Evolutionary conservation across 2,113 vertebrate genomes (phyloP), one percentile per base, ranked within the genome.

Genomic region (Marmota monax): DNA sequence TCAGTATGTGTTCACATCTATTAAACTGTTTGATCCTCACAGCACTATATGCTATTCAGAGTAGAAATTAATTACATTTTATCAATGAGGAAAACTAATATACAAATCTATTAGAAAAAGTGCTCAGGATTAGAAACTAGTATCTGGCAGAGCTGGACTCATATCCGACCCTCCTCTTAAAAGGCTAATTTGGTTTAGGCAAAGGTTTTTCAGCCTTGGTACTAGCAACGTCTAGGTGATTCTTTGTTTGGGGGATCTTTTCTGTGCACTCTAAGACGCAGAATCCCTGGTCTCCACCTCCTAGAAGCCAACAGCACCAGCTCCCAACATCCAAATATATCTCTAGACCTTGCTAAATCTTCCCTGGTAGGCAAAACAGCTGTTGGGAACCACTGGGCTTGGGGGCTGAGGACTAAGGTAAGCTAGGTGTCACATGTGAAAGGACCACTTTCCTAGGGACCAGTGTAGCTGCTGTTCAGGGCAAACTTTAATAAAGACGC

Each of bases 71-170:
- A 42, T 25, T 42, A 84, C 29, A 90, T 37, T 84, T 70, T 45
- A 70, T 69, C 18, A 82, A 34, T 17, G 63, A 79, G 61, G 58
- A 97, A 95, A 92, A 92, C 56, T 4, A 73, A 91, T 63, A 90
- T 42, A 78, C 70, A 69, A 39, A 67, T 73, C 83, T 69, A 63
- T 63, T 48, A 74, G 13, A 18, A 70, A 34, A 84, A 73, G 42
- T 20, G 65, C 32, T 65, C 39, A 67, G 18, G 48, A 51, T 94
- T 69, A 58, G 13, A 92, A 85, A 72, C 32, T 23, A 74, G 39
- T 70, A 58, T 25, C 27, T n/a, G 0, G 48, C 65, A 89, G 48
- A 95, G n/a, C 16, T 76, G 39, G 34, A 61, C 34, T 83, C 65
- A 63, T 8, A 80, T 27, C 27, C 0, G 37, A 34, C 10, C 1